phyloP scores from a whole-genome alignment of 1,140 invertebrate species.

The Antheraea mylitta region DNA sequence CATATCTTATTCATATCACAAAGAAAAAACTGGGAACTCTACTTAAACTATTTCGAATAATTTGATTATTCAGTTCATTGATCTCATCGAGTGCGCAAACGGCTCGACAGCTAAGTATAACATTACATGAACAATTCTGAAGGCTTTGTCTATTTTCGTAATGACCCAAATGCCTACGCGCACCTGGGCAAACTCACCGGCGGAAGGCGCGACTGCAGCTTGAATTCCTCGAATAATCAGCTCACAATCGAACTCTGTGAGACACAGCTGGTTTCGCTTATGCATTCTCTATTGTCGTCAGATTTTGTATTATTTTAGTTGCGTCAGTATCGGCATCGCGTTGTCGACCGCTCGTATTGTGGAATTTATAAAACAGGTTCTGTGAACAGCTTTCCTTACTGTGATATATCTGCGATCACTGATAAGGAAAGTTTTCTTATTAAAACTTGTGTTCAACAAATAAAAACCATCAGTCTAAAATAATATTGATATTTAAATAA shows the following conservation, averaged over 20 bases:
- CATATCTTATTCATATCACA: no score
- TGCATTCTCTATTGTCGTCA: background rate
- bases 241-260: background rate
- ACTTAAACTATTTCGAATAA: background rate
- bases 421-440: background rate
- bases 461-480: background rate
- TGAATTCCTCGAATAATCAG: background rate
- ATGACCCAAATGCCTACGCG: slow-evolving; percentile 1
- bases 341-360: background rate
- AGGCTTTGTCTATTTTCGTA: background rate
- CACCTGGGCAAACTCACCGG: background rate
- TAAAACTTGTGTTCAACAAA: background rate
- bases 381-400: background rate
- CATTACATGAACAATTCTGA: background rate
- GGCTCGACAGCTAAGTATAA: background rate
- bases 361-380: background rate
- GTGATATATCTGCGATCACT: background rate
- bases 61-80: background rate
- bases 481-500: background rate
- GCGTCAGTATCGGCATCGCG: background rate
- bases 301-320: background rate
- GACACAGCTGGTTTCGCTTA: background rate
- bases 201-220: background rate
- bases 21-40: no score
- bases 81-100: background rate